These are phyloP conservation scores for Brachypteracias leptosomus DNA, from an alignment of 2,113 vertebrate species.

Conservation along the genomic window DNA sequence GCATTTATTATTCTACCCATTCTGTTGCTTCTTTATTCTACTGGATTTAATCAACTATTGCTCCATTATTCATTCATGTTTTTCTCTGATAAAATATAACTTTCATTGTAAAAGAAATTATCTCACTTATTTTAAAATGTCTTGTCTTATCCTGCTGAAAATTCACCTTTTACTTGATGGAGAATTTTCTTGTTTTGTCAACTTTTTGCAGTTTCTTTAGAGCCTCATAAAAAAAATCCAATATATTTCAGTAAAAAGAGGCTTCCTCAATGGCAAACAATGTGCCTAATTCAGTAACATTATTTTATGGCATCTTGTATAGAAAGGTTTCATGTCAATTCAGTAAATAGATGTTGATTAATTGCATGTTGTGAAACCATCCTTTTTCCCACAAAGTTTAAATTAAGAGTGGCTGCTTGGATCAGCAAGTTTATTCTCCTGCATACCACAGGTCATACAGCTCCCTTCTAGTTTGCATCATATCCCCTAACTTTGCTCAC, in stretches of 20 bases:
- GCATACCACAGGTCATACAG: neutral
- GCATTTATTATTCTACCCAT: neutral
- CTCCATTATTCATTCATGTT: neutral
- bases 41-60: neutral
- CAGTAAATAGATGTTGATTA: constrained; percentile 3
- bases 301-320: neutral
- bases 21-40: neutral
- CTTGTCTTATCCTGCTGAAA: neutral
- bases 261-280: neutral
- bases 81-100: neutral
- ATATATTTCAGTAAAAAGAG: neutral
- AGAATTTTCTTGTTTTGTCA: neutral
- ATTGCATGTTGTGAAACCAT: neutral
- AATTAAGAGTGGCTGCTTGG: constrained; percentile 7
- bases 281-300: neutral
- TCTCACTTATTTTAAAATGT: neutral
- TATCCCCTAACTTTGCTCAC: neutral
- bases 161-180: neutral
- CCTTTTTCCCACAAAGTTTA: neutral
- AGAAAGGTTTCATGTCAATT: neutral
- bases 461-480: neutral
- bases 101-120: neutral
- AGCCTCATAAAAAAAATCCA: neutral
- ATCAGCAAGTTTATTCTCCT: constrained; percentile 14
- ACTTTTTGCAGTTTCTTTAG: neutral